Conservation (phyloP, 2,113 vertebrate species). For the Thalassarche chlororhynchos region DNA sequence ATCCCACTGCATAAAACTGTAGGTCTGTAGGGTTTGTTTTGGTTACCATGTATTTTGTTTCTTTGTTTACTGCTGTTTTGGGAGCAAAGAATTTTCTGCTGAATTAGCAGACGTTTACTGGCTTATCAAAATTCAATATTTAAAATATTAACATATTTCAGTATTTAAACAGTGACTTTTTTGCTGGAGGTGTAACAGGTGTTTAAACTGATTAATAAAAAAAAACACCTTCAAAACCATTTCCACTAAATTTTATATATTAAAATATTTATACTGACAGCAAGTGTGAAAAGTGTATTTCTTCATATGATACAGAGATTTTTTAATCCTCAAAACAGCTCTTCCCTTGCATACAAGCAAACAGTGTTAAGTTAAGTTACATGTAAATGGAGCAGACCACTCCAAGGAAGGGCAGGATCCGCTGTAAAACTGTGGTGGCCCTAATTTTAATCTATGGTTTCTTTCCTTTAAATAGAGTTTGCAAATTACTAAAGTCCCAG, state of each 20-base stretch:
- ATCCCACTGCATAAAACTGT: neutral
- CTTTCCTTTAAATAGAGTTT: neutral
- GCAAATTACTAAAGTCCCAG: neutral
- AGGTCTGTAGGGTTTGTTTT: neutral
- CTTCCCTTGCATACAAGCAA: neutral
- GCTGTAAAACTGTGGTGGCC: neutral
- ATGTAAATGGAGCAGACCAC: neutral
- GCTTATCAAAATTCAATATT: neutral
- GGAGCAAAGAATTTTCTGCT: neutral
- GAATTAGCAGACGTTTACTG: neutral
- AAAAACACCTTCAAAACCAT: neutral
- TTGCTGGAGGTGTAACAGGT: neutral
- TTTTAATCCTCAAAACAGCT: neutral
- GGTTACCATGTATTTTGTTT: neutral
- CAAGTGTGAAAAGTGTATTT: neutral
- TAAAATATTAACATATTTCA: neutral
- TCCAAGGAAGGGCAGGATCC: neutral
- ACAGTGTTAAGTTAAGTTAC: neutral
- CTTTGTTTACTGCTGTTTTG: neutral
- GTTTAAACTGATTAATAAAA: neutral
- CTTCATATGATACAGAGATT: neutral
- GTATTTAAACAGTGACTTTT: neutral
- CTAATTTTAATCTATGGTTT: neutral
- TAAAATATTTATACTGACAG: neutral
- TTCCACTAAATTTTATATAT: neutral